Evolutionary conservation across 2,797 vertebrate species (phyloP), one percentile per base, ranked within the genome.

Genomic region (Forpus xanthops): DNA sequence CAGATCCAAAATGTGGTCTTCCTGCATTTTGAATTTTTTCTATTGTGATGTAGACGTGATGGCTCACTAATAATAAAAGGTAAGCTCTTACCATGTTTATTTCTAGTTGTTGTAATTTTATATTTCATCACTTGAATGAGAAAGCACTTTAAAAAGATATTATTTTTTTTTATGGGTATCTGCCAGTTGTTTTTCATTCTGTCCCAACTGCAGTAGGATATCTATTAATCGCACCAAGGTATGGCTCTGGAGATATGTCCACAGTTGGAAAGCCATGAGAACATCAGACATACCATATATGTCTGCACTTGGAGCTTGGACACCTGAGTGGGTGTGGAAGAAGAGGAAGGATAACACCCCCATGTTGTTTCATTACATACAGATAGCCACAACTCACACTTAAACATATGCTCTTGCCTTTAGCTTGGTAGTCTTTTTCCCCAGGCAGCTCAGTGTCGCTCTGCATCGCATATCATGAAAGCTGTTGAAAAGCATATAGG

Each of bases 371-470:
- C 61, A 31, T 73, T 74, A 30, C 3, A 1, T 50, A 45, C 37
- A 80, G 91, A 81, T 74, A 92, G 68, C 85, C 82, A 78, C 82
- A 74, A 79, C 89, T 96, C 70, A 72, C 87, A 85, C 75, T 91
- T 68, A 28, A 0, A 53, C 79, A 93, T 87, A 93, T 83, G 89
- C 37, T 93, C 87, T 72, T 94, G 72, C 81, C 78, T 95, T 73
- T 77, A 73, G 75, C 65, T 85, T 74, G 56, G 53, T 71, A 87
- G 85, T n/a, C 3, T 55, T 50, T 62, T 49, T 35, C 65, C 56
- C 55, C 1, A 1, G 49, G 85, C 41, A 77, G 44, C 72, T 94
- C 78, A 1, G 0, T 89, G 61, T 64, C 53, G n/a, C 64, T 39
- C 78, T 74, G 68, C 76, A 79, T 85, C 89, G 52, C 62, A 2